Base-by-base conservation (phyloP, 2,797 vertebrate genomes). In the Pangasius mekongensis region DNA sequence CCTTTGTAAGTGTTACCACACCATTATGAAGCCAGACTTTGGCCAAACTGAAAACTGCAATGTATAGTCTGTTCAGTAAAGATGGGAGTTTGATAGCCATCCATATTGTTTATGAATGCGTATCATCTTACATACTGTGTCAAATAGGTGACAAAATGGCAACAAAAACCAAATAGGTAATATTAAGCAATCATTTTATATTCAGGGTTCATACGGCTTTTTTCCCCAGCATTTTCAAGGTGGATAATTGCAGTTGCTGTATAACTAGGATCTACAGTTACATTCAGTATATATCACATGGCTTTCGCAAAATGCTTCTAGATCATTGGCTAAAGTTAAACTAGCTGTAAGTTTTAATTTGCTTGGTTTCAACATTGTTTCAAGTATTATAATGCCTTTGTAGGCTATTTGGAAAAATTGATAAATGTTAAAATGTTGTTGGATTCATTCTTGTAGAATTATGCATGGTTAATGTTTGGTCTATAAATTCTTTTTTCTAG, bases 101-200 rank as follows among this genome's bases (percentile, higher is more conserved):
- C n/a, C 49, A 20, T 33, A 78, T 22, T 9, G 49, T 78, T 78
- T 54, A 30, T 33, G n/a, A 54, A 54, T 18, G 1, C 52, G 36
- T 8, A 33, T 56, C 49, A 80, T 22, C 5, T 47, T 52, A 18
- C 74, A 30, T 20, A 30, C 14, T 52, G 18, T 24, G 1, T 11
- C 52, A 56, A 77, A n/a, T 77, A 52, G 36, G 30, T 33, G 18
- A 22, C 49, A 80, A 22, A 80, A 80, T 56, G n/a, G 13, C 52
- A 36, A 33, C 8, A 36, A 22, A n/a, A 76, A 33, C 8, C 9
- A 56, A 78, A 56, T 10, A 7, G 30, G 3, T 56, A 10, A 33
- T 80, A 77, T 77, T 80, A 33, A 80, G 30, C 16, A 80, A 80
- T 80, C 52, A 80, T 56, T 80, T 49, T n/a, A 76, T 49, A 49